These are phyloP conservation scores for Megamerina dolium DNA, from an alignment of 2,888 invertebrate species.

Conservation along the genomic window DNA sequence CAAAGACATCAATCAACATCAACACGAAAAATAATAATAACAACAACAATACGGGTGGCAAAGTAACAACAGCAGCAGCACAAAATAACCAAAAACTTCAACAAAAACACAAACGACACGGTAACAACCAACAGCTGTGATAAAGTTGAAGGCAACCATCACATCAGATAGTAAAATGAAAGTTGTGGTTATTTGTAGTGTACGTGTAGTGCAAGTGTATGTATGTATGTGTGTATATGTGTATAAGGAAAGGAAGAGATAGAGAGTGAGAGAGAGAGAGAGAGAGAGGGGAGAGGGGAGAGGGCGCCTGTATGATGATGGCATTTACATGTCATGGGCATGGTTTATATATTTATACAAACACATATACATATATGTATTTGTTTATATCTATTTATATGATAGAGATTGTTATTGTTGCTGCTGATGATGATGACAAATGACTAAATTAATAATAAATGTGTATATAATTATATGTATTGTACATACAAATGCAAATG, in stretches of 20 bases:
- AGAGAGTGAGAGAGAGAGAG: no score
- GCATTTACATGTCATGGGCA: neutral
- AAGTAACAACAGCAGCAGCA: neutral
- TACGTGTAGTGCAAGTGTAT: neutral
- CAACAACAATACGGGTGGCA: slow-evolving; percentile 6
- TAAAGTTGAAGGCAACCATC: no score
- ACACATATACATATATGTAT: neutral
- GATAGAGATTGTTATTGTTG: no score
- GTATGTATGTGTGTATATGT: neutral
- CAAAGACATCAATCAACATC: slow-evolving; percentile 14
- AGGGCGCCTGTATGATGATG: slow-evolving; percentile 2
- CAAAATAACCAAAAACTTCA: neutral
- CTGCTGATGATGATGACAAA: no score
- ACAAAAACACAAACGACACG: no score
- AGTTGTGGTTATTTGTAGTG: slow-evolving; percentile 8
- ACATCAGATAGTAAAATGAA: no score
- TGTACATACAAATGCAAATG: no score
- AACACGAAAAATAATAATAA: no score
- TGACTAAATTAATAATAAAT: no score
- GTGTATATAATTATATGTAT: no score
- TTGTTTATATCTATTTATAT: neutral
- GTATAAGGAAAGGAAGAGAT: neutral
- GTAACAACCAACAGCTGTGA: no score
- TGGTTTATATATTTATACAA: neutral
- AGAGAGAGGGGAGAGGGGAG: no score